Base-by-base conservation (phyloP, 2,888 invertebrate species). In the Sylvicola cinctus region DNA sequence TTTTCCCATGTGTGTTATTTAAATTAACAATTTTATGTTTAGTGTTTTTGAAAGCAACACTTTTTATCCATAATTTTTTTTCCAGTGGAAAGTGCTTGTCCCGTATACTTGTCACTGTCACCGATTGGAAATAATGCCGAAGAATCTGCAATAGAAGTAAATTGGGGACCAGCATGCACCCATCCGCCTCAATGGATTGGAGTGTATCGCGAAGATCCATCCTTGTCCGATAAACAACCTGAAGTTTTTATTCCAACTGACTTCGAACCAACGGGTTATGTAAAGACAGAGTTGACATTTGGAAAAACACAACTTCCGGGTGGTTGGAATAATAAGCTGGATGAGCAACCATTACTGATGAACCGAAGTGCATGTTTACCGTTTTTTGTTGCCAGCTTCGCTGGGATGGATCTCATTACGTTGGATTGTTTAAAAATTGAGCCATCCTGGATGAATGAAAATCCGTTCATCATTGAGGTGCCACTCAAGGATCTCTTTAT, bases 401-500 rank as follows among this genome's bases (percentile, higher is more conserved):
- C 65, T 32, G 64, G 67, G 42, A 61, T 61, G 14, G 65, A 76
- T 39, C 54, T 70, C 20, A 63, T 72, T 29, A 65, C 65, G 34
- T 47, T 56, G 2, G 70, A 74, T 44, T 85, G 85, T 48, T 55
- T 87, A 16, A 74, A 73, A 49, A 78, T 81, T 40, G 74, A 77
- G 49, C 84, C 85, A 0, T 78, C 75, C 16, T 87, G 87, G 85
- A 81, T 85, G 81, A 66, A 68, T 45, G 74, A 80, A 32, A 44
- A 46, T 20, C 30, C 38, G 4, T 46, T 51, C 34, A 44, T 54
- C 2, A 41, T 38, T 3, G 41, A 40, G 20, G 42, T 55, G 41
- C 49, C 50, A 5, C 39, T 57, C 1, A 57, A 51, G 38, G 42
- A 44, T 26, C 44, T 58, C 17, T 55, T 55, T 34, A 47, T 54